Conservation (phyloP, 1,140 invertebrate genomes). For the Medauroidea extradentata region DNA sequence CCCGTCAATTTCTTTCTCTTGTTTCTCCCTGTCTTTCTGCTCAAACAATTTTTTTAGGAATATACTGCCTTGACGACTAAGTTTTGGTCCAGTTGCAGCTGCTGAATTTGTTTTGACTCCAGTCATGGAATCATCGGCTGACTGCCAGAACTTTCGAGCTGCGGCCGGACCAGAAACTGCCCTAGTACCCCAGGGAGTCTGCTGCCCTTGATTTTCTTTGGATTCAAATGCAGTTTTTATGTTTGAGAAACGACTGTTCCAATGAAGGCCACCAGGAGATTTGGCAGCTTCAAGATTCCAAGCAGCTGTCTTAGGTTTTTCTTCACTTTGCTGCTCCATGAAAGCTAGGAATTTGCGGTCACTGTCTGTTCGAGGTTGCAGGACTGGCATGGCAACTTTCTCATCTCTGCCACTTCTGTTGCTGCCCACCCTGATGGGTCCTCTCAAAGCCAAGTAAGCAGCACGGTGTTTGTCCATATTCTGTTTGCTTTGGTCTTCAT, state of each 20-base stretch:
- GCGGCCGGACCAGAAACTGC: slow-evolving; percentile 37
- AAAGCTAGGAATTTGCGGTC: slow-evolving; percentile 80
- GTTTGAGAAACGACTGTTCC: slow-evolving; percentile 76
- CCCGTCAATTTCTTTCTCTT: slow-evolving; percentile 28
- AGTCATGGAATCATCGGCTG: slow-evolving; percentile 43
- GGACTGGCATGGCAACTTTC: slow-evolving; percentile 50
- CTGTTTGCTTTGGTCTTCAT: slow-evolving; percentile 9
- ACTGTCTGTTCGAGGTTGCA: slow-evolving; percentile 76
- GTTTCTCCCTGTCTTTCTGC: slow-evolving; percentile 36
- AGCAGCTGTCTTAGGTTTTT: too few relatives aligned
- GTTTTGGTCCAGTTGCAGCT: slow-evolving; percentile 33
- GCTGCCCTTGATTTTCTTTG: slow-evolving; percentile 19
- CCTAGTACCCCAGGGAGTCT: slow-evolving; percentile 19
- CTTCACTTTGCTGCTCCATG: slow-evolving; percentile 60
- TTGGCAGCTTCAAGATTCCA: too few relatives aligned
- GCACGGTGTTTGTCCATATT: slow-evolving; percentile 33
- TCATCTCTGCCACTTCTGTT: slow-evolving; percentile 22
- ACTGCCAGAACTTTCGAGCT: slow-evolving; percentile 54
- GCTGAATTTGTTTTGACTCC: slow-evolving; percentile 16
- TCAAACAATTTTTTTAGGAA: slow-evolving; percentile 42
- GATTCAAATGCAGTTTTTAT: slow-evolving; percentile 79
- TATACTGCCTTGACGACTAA: slow-evolving; percentile 37
- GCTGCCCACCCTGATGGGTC: slow-evolving; percentile 51
- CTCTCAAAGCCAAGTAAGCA: slow-evolving; percentile 47
- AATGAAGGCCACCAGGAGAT: slow-evolving; percentile 43